Percentiles rank a stretch among this genome's conserved stretches.
phyloP scores from a whole-genome alignment of 2,888 invertebrate species.

The Pteria penguin region DNA sequence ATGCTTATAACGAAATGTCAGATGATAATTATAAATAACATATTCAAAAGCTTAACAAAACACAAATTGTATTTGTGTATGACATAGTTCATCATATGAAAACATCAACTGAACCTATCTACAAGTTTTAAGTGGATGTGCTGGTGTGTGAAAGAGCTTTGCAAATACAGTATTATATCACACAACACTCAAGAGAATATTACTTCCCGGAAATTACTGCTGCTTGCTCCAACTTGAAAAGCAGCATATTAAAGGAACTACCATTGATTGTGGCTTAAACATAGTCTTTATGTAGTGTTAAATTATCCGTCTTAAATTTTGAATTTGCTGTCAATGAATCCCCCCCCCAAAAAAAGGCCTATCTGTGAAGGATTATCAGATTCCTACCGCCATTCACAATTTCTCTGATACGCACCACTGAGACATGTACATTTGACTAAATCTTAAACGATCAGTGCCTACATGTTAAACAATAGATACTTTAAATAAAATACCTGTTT shows the following conservation, averaged over 20 bases:
- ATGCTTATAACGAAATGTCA: conserved; percentile 36
- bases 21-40: conserved; percentile 46
- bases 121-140: conserved; percentile 51
- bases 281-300: too few relatives aligned
- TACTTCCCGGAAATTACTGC: conserved; percentile 22
- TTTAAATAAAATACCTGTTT: too few relatives aligned
- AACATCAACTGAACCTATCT: conserved; percentile 40
- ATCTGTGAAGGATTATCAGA: too few relatives aligned
- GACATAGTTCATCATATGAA: conserved; percentile 44
- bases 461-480: too few relatives aligned
- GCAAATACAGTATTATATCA: conserved; percentile 53
- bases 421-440: too few relatives aligned
- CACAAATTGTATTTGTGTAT: conserved; percentile 49
- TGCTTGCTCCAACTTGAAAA: conserved; percentile 56
- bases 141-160: conserved; percentile 55
- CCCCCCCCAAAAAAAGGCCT: too few relatives aligned
- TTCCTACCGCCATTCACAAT: too few relatives aligned
- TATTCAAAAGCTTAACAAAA: conserved; percentile 43
- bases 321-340: too few relatives aligned
- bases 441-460: too few relatives aligned
- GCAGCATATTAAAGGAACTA: conserved; percentile 39
- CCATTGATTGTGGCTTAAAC: conserved; percentile 23
- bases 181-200: conserved; percentile 37
- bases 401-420: too few relatives aligned
- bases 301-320: too few relatives aligned